phyloP scores from a whole-genome alignment of 2,113 vertebrate species.

The Physeter macrocephalus region DNA sequence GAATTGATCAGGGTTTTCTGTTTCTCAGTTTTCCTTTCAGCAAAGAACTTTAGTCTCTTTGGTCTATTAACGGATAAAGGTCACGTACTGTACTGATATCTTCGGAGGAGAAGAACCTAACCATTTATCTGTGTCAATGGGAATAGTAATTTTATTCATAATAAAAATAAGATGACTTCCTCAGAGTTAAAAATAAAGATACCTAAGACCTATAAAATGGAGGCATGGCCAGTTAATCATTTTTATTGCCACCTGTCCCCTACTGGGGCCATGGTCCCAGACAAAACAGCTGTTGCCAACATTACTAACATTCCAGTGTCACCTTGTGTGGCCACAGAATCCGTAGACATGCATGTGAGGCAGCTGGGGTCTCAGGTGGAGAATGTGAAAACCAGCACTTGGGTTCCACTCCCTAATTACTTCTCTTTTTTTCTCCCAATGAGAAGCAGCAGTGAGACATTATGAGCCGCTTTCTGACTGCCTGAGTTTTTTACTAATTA shows the following conservation, averaged over 20 bases:
- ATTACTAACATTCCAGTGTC: conserved; percentile 28
- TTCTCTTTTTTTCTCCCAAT: not conserved
- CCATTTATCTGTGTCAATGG: conserved; percentile 10
- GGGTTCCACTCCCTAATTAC: not conserved
- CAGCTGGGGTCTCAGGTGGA: conserved; percentile 41
- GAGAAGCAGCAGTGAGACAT: not conserved
- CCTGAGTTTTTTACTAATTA: not conserved
- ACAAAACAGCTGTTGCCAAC: conserved; percentile 47
- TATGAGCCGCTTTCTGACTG: not conserved
- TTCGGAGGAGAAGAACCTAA: conserved; percentile 37
- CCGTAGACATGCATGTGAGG: not conserved
- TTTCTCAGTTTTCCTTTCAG: conserved; percentile 32
- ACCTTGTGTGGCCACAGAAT: conserved; percentile 18
- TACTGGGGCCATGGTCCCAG: conserved; percentile 38
- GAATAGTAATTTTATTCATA: conserved; percentile 25
- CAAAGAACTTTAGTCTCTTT: not conserved
- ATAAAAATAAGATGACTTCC: conserved; percentile 27
- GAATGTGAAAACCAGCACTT: not conserved
- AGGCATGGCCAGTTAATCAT: conserved; percentile 31
- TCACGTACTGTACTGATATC: not conserved
- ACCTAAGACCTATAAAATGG: not conserved
- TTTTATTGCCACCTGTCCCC: conserved; percentile 35
- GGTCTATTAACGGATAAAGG: not conserved
- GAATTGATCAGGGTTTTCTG: not conserved
- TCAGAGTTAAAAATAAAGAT: conserved; percentile 48